These are phyloP conservation scores for Cataglyphis altisquamis DNA, from an alignment of 2,888 invertebrate genomes.

Conservation along the genomic window DNA sequence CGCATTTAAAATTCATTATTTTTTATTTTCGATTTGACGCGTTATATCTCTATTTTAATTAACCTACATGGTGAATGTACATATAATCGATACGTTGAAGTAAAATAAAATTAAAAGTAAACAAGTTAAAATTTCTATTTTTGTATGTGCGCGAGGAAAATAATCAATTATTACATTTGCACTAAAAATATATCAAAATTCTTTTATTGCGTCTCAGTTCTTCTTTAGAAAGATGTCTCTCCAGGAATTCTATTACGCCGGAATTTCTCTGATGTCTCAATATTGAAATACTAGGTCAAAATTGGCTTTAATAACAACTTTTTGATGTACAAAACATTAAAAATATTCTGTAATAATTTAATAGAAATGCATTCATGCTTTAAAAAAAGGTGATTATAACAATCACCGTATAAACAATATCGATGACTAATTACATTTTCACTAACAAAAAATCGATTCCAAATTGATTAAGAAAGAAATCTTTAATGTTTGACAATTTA, in stretches of 20 bases:
- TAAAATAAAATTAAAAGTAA: not conserved
- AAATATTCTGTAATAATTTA: constrained; percentile 7
- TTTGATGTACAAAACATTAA: constrained; percentile 16
- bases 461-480: not conserved
- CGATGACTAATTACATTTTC: not conserved
- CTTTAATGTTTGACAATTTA: not conserved
- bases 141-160: not conserved
- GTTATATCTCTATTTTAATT: constrained; percentile 23
- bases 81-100: not conserved
- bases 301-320: constrained; percentile 42
- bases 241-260: constrained; percentile 33
- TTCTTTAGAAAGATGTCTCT: constrained; percentile 23
- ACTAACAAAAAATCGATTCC: constrained; percentile 1
- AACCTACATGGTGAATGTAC: not conserved
- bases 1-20: not conserved
- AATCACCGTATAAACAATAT: not conserved
- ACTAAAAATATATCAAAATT: constrained; percentile 1
- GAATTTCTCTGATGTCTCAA: constrained; percentile 34
- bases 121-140: not conserved
- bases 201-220: not conserved
- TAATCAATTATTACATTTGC: constrained; percentile 5
- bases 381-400: constrained; percentile 2
- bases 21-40: not conserved
- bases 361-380: constrained; percentile 20
- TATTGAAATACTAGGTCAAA: constrained; percentile 48